phyloP scores from a whole-genome alignment of 2,797 vertebrate species.

The Melanotaenia nigrans region DNA sequence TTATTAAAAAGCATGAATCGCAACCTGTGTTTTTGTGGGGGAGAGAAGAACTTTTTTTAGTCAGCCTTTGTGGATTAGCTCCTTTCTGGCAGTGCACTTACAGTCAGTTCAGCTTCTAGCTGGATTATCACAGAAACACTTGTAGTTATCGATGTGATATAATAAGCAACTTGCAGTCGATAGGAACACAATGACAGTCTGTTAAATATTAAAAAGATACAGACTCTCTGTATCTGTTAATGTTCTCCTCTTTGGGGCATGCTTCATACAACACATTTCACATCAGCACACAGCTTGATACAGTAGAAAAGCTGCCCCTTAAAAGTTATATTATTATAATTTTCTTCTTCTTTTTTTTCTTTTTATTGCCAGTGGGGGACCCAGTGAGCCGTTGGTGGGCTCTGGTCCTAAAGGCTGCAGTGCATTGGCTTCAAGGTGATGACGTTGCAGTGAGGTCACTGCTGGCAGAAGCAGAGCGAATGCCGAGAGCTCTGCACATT shows the following conservation, averaged over 20 bases:
- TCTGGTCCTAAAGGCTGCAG: conserved; percentile 87
- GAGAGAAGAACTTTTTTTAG: not conserved
- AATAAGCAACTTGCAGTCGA: conserved; percentile 3
- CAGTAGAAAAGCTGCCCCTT: not conserved
- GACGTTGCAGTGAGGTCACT: conserved; percentile 86
- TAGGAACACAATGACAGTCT: conserved; percentile 10
- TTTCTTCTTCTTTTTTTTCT: not conserved
- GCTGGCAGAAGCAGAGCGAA: conserved; percentile 89
- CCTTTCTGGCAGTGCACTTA: not conserved
- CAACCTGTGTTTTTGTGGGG: not conserved
- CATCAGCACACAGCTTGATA: not conserved
- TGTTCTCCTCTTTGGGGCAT: fast-evolving
- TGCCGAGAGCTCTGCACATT: conserved; percentile 91
- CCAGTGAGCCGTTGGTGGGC: conserved; percentile 96
- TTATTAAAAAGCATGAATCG: conserved; percentile 21
- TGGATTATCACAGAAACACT: conserved; percentile 32
- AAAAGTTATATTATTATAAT: not conserved
- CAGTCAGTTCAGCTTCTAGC: conserved; percentile 27
- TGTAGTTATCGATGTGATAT: conserved; percentile 9
- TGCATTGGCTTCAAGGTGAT: conserved; percentile 93
- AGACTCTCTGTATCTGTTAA: not conserved
- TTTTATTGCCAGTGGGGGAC: conserved; percentile 84
- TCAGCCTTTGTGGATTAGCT: conserved; percentile 21
- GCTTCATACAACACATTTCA: conserved; percentile 1
- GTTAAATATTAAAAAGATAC: not conserved